Evolutionary conservation across 2,113 vertebrate species (phyloP).

Genomic region (Atrichornis clamosus): DNA sequence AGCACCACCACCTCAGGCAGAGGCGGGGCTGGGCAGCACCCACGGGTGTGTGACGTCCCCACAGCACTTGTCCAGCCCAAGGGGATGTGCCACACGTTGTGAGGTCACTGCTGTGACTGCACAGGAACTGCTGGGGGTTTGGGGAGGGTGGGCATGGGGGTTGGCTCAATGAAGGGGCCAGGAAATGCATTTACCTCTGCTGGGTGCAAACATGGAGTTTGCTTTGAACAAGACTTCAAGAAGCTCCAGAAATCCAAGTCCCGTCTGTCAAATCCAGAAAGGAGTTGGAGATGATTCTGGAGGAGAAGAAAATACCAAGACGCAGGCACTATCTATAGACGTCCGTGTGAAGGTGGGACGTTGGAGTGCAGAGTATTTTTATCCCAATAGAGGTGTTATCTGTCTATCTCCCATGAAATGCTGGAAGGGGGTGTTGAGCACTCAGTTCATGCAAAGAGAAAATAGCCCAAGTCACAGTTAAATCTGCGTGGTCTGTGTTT

Average conservation of each 20-base stretch:
- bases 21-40: neutral
- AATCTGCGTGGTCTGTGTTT: neutral
- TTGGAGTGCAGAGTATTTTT: constrained; percentile 63
- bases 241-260: neutral
- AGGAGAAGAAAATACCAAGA: constrained; percentile 52
- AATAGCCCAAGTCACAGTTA: neutral
- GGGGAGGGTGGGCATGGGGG: neutral
- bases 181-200: neutral
- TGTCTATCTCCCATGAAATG: constrained; percentile 56
- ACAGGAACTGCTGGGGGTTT: accelerated
- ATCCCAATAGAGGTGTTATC: constrained; percentile 54
- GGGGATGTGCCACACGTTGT: accelerated
- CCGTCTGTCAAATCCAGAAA: constrained; percentile 38
- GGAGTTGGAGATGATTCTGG: constrained; percentile 28
- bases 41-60: accelerated
- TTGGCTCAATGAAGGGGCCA: neutral
- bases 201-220: neutral
- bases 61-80: accelerated
- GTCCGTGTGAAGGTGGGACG: constrained; percentile 59
- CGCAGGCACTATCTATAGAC: constrained; percentile 43
- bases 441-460: neutral
- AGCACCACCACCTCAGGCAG: accelerated
- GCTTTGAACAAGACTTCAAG: neutral
- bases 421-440: constrained; percentile 27
- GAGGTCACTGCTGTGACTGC: neutral